Conservation (phyloP, 2,797 vertebrate species). For the Geotrypetes seraphini region DNA sequence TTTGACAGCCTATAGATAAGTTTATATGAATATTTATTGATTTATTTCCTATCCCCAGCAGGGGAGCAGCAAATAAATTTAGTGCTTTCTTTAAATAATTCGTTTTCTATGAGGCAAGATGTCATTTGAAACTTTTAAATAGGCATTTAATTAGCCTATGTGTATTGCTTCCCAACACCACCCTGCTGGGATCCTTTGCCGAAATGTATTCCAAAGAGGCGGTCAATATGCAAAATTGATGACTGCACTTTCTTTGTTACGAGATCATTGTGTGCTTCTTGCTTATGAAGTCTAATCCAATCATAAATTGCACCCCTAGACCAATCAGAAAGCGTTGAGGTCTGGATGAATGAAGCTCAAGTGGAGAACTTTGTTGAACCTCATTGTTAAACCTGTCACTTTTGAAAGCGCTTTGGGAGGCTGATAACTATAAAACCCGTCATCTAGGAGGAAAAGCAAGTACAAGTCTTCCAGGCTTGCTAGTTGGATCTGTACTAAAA, state of each 20-base stretch:
- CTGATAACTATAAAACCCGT: slow-evolving; percentile 74
- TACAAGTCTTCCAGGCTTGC: slow-evolving; percentile 52
- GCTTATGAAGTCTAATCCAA: slow-evolving; percentile 96
- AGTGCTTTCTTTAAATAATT: slow-evolving; percentile 61
- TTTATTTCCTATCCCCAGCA: slow-evolving; percentile 60
- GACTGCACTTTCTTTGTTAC: slow-evolving; percentile 72
- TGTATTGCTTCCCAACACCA: slow-evolving; percentile 61
- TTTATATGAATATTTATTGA: slow-evolving; percentile 68
- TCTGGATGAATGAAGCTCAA: slow-evolving; percentile 76
- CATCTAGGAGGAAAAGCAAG: slow-evolving; percentile 46
- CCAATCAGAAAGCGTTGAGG: slow-evolving; percentile 74
- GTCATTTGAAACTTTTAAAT: slow-evolving; percentile 74
- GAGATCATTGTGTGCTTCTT: slow-evolving; percentile 68
- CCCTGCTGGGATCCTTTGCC: slow-evolving; percentile 49
- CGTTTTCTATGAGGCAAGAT: slow-evolving; percentile 63
- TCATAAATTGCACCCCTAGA: slow-evolving; percentile 81
- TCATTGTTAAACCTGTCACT: slow-evolving; percentile 89
- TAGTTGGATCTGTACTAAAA: slow-evolving; percentile 41
- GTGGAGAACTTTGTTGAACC: slow-evolving; percentile 88
- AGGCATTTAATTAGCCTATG: slow-evolving; percentile 77
- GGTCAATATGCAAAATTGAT: slow-evolving; percentile 81
- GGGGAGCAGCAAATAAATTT: slow-evolving; percentile 61
- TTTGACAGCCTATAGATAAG: slow-evolving; percentile 25
- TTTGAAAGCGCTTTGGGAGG: slow-evolving; percentile 58
- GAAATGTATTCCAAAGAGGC: slow-evolving; percentile 64